Percentiles rank a stretch among this genome's conserved stretches.
These are phyloP conservation scores for Aplodontia rufa DNA, from an alignment of 2,113 vertebrate genomes.

Conservation along the genomic window DNA sequence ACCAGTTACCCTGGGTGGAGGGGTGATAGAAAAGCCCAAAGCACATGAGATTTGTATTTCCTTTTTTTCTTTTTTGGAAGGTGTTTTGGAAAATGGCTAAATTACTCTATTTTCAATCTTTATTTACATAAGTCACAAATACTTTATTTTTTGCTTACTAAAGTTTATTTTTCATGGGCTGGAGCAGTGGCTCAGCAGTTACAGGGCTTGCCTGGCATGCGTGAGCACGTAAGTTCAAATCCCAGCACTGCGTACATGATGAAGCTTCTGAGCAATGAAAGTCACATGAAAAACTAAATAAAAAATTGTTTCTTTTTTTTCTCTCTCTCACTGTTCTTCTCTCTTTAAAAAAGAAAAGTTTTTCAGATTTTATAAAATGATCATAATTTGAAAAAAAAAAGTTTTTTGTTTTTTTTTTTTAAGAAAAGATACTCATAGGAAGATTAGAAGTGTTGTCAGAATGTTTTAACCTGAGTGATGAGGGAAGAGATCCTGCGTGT, in stretches of 20 bases:
- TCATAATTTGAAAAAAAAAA: neutral
- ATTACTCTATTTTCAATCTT: neutral
- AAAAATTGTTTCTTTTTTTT: too few relatives aligned
- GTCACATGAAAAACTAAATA: too few relatives aligned
- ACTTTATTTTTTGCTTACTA: neutral
- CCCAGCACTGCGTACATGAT: too few relatives aligned
- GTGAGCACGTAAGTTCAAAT: too few relatives aligned
- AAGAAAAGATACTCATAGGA: conserved; percentile 1
- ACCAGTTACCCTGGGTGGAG: neutral
- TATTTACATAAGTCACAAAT: conserved; percentile 5
- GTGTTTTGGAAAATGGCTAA: conserved; percentile 3
- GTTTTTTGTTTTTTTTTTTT: too few relatives aligned
- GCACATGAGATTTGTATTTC: neutral
- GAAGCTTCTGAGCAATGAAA: too few relatives aligned
- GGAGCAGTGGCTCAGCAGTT: too few relatives aligned
- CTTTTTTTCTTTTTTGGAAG: conserved; percentile 17
- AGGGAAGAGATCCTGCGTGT: neutral
- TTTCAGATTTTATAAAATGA: neutral
- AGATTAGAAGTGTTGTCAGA: neutral
- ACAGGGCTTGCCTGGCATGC: too few relatives aligned
- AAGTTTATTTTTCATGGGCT: neutral
- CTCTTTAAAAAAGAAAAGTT: too few relatives aligned
- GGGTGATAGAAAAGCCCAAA: neutral
- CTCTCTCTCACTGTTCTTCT: too few relatives aligned
- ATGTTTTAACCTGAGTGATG: neutral